These are phyloP conservation scores for Pelobates cultripes DNA, from an alignment of 2,797 vertebrate genomes.

Conservation along the genomic window DNA sequence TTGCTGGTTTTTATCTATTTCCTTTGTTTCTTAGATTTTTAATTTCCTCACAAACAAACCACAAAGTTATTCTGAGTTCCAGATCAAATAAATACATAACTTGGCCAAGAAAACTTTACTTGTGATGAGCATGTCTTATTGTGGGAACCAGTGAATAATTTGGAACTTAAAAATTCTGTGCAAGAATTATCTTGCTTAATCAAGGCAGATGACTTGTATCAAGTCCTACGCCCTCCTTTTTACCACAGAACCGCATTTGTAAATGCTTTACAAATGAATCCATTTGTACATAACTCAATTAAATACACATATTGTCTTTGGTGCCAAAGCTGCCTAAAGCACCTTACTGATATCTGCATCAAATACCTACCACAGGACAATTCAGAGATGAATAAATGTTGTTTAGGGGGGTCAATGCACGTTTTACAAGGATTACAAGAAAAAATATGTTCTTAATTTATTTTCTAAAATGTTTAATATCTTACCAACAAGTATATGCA, in stretches of 20 bases:
- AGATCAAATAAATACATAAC: conserved; percentile 53
- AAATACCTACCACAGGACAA: background rate
- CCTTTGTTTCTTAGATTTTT: conserved; percentile 29
- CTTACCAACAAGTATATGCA: too few relatives aligned
- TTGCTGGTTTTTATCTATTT: conserved; percentile 33
- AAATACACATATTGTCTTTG: background rate
- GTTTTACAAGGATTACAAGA: background rate
- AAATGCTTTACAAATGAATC: conserved; percentile 19
- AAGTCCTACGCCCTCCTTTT: conserved; percentile 33
- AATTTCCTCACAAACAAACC: conserved; percentile 50
- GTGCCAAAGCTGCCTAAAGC: conserved; percentile 31
- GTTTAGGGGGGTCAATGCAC: too few relatives aligned
- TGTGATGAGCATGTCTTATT: conserved; percentile 40
- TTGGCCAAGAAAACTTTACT: conserved; percentile 47
- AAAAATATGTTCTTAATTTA: too few relatives aligned
- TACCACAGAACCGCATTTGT: conserved; percentile 25
- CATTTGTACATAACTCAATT: conserved; percentile 20
- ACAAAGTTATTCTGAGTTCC: conserved; percentile 46
- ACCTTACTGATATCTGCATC: conserved; percentile 18
- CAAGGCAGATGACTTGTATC: conserved; percentile 51
- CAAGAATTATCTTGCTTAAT: conserved; percentile 48
- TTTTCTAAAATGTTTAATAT: too few relatives aligned
- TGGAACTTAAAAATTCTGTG: conserved; percentile 43
- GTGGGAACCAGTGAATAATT: conserved; percentile 52
- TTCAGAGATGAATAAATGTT: too few relatives aligned